Percentiles rank a stretch among this genome's conserved stretches.
Conservation (phyloP, 2,888 invertebrate genomes). For the Eilema depressum region DNA sequence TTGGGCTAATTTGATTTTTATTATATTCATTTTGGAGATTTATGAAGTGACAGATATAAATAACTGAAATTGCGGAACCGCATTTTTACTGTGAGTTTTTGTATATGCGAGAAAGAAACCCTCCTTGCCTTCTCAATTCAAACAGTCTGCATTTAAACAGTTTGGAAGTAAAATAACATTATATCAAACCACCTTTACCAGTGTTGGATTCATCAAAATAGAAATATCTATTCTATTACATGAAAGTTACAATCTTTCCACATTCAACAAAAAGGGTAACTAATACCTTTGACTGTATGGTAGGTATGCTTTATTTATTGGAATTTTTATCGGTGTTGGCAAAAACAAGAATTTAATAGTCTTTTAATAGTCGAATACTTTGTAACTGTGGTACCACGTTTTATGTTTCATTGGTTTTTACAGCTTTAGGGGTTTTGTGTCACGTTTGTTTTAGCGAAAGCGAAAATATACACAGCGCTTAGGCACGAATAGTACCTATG, state of each 20-base stretch:
- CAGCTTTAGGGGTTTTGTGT: slow-evolving; percentile 4
- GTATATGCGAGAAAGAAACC: too few species aligned
- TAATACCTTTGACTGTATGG: too few species aligned
- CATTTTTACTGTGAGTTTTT: too few species aligned
- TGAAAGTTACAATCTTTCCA: neutral
- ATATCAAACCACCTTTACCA: too few species aligned
- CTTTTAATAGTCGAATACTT: slow-evolving; percentile 11
- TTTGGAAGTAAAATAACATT: too few species aligned
- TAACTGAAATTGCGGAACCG: too few species aligned
- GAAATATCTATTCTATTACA: too few species aligned
- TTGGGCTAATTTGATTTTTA: neutral
- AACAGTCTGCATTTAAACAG: too few species aligned
- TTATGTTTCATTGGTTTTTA: slow-evolving; percentile 21
- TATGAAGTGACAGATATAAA: too few species aligned
- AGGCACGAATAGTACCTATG: neutral
- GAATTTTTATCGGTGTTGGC: neutral
- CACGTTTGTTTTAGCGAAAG: neutral
- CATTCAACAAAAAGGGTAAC: neutral
- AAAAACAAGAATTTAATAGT: slow-evolving; percentile 6
- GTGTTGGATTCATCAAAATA: too few species aligned
- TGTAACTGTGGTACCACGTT: slow-evolving; percentile 27
- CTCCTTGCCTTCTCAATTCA: too few species aligned
- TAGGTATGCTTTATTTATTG: neutral
- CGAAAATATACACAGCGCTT: slow-evolving; percentile 7
- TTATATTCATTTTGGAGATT: too few species aligned